These are phyloP conservation scores for Archips xylosteana DNA, from an alignment of 2,888 invertebrate genomes.

Conservation along the genomic window DNA sequence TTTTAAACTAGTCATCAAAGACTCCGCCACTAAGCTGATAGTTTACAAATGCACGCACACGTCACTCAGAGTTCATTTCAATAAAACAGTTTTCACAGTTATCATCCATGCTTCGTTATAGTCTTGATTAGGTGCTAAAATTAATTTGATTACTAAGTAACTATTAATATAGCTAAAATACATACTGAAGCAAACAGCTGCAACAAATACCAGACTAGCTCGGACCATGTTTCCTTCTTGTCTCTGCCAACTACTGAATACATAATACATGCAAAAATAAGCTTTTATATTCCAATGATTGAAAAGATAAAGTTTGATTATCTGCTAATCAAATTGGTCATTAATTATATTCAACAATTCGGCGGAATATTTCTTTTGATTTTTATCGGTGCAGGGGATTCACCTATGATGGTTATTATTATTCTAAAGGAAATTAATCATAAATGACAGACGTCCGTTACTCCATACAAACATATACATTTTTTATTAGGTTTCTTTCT, in stretches of 20 bases:
- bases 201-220: not conserved
- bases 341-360: not conserved
- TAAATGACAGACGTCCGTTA: too few relatives aligned
- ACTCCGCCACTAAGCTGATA: too few relatives aligned
- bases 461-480: too few relatives aligned
- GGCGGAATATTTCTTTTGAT: not conserved
- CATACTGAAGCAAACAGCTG: slow-evolving; percentile 2
- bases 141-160: not conserved
- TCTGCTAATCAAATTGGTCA: slow-evolving; percentile 1
- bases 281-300: not conserved
- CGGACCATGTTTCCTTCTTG: slow-evolving; percentile 1
- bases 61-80: not conserved
- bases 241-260: not conserved
- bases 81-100: not conserved
- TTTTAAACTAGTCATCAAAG: too few relatives aligned
- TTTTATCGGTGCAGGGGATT: not conserved
- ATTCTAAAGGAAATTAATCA: not conserved
- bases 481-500: too few relatives aligned
- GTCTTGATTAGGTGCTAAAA: not conserved
- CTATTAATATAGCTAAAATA: not conserved
- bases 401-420: not conserved
- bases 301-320: slow-evolving; percentile 1
- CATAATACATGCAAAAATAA: not conserved
- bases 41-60: not conserved
- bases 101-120: not conserved